Percentiles rank a stretch among this genome's conserved stretches.
phyloP scores from a whole-genome alignment of 2,797 vertebrate genomes.

The Dermochelys coriacea region DNA sequence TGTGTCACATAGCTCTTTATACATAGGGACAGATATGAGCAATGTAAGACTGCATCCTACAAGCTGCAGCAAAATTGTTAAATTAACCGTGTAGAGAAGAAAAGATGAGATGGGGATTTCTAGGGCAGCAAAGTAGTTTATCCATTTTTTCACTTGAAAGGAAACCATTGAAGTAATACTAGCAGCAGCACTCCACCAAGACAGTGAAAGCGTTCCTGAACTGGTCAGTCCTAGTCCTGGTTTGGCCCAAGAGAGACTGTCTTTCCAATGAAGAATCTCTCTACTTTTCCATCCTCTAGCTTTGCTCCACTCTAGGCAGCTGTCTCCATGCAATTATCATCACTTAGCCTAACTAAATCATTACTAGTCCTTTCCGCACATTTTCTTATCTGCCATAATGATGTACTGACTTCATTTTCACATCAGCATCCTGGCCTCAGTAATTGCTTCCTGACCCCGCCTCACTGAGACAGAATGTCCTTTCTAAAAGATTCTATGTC shows the following conservation, averaged over 20 bases:
- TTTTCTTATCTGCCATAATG: background rate
- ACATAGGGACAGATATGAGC: background rate
- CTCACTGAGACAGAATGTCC: background rate
- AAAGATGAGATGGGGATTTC: background rate
- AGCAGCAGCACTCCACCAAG: background rate
- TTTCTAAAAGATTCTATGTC: background rate
- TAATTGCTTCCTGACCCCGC: background rate
- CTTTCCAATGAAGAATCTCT: background rate
- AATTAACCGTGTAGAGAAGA: background rate
- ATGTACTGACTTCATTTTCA: background rate
- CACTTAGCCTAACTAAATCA: background rate
- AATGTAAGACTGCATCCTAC: background rate
- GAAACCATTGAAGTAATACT: background rate
- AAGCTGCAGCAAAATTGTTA: background rate
- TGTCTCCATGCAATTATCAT: background rate
- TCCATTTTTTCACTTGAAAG: background rate
- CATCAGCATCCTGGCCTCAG: background rate
- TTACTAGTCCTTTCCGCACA: background rate
- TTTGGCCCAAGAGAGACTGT: background rate
- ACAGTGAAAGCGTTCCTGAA: background rate
- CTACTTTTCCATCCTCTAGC: background rate
- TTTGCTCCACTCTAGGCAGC: background rate
- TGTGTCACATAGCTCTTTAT: background rate
- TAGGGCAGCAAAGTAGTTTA: background rate
- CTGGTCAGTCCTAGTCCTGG: background rate